Evolutionary conservation across 2,113 vertebrate species (phyloP).

Genomic region (Gopherus flavomarginatus): DNA sequence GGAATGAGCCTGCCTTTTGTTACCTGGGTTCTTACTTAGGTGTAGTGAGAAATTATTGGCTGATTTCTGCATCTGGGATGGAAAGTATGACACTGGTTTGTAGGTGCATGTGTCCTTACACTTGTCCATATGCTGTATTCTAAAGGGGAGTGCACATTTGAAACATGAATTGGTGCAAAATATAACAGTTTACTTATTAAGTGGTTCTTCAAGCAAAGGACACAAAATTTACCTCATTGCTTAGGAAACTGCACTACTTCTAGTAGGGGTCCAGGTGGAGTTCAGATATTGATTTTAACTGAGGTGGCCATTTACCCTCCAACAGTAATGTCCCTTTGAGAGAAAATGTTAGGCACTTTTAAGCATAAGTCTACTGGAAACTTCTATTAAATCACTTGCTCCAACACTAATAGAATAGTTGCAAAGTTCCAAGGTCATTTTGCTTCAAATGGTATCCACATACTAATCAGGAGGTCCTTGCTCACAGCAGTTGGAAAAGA

Average conservation of each 20-base stretch:
- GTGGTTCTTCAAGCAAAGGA: background rate
- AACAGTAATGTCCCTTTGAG: background rate
- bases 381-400: background rate
- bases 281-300: background rate
- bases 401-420: background rate
- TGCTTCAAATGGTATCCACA: background rate
- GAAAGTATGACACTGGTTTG: background rate
- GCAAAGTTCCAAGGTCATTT: background rate
- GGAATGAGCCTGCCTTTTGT: background rate
- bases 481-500: background rate
- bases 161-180: background rate
- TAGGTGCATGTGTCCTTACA: background rate
- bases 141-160: background rate
- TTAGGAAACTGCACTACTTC: background rate
- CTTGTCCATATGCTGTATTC: background rate
- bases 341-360: background rate
- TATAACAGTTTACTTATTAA: conserved; percentile 11
- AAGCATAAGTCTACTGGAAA: background rate
- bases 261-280: background rate
- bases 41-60: background rate
- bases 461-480: background rate
- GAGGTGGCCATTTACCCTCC: background rate
- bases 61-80: background rate
- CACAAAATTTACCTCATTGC: background rate
- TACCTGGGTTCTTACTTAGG: background rate